Base-by-base conservation (phyloP, 2,888 invertebrate genomes). In the Luperina nickerlii region DNA sequence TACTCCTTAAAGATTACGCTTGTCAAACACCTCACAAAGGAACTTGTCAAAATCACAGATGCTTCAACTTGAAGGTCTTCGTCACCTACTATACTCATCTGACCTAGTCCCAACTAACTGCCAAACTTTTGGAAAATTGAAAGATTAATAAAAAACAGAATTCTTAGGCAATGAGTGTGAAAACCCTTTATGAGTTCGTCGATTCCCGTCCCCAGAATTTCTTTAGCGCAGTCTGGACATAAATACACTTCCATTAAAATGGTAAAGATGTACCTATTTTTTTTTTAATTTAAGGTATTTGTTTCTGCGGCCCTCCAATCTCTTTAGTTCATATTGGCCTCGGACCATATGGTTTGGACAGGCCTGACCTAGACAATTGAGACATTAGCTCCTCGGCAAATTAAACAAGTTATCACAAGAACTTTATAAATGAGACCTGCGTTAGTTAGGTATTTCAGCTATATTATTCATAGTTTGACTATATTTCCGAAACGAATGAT, bases 361-460 rank as follows among this genome's bases (percentile, higher is more conserved):
- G 57, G 24, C 24, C 57, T 13, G 66, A 60, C 38, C 45, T 48
- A 63, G 79, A 32, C 62, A 62, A 54, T n/a, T 68, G 48, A 54
- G 54, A 62, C 24, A 84, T 84, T 79, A 70, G 24, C 38, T 54
- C n/a, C 51, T 57, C 42, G n/a, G 20, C 38, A 48, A 62, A 38
- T 74, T 48, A 45, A 72, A 82, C 67, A 42, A 65, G 24, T 70
- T 9, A 42, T 60, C 8, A 42, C 48, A 82, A 84, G 63, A 79
- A 79, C 45, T 54, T 2, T 38, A 24, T 32, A 38, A 82, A 82
- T 38, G 42, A 60, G 15, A 27, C 15, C 51, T 54, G 18, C 13
- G n/a, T 42, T 57, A 7, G 7, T 1, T 57, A 38, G n/a, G 27
- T 54, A 38, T 54, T 78, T 78, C 11, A n/a, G 38, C 27, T 70